Evolutionary conservation across 2,797 vertebrate species (phyloP), one percentile per base, ranked within the genome.

Genomic region (Lepus townsendii): DNA sequence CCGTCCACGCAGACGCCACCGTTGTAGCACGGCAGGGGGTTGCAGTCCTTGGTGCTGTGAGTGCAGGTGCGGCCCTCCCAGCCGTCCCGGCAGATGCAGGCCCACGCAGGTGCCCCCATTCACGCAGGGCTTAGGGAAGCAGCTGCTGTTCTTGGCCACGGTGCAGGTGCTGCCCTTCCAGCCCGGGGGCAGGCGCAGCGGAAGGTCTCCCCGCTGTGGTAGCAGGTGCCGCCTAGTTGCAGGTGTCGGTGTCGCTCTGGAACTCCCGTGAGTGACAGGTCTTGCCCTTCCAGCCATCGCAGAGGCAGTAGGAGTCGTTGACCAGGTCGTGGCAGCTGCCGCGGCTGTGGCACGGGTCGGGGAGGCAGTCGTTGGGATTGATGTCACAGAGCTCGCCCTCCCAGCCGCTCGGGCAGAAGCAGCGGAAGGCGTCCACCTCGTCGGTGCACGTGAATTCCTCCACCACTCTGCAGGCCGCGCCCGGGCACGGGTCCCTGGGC

Each of bases 81-180:
- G 92, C 99, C 99, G 2, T 99, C 99, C 60, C 99, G 99, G 98
- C 99, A 99, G 97, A 99, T 99, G 96, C 99, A 99, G n/a, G 98
- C 99, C 99, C 38, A 99, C 99, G 0, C 99, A 99, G 0, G 99
- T 99, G 27, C 99, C 99, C 2, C 99, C 99, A 0, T 99, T 99
- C 97, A 98, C 97, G 54, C 99, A 99, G 2, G 99, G 99, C 87
- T 98, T 99, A 16, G 99, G 99, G 96, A 99, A 98, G 92, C 99
- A 99, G n/a, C 99, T 99, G 98, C 98, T 99, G 98, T 99, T 99
- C 97, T 98, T 98, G 73, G 99, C 99, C 7, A 98, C 98, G 95
- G 98, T 99, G 95, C 99, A 99, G 89, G 99, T 99, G 96, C 98
- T 98, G 95, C 99, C 99, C 11, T 97, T 98, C 99, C 99, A 99